Evolutionary conservation across 2,797 vertebrate species (phyloP), one percentile per base, ranked within the genome.

Genomic region (Xenops minutus): DNA sequence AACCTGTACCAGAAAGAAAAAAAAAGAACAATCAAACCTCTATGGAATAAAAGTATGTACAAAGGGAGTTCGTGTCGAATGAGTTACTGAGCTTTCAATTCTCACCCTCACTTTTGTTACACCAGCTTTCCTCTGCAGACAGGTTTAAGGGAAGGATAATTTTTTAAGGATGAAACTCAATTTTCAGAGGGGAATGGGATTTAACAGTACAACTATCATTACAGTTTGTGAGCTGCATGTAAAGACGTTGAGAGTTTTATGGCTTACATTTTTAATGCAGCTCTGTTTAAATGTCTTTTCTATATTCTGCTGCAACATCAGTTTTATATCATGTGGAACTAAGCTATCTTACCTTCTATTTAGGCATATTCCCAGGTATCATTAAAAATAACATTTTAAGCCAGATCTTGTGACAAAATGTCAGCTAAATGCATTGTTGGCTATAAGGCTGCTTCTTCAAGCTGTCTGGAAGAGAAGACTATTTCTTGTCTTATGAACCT

Each of bases 381-480:
- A 94, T 86, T 95, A 97, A 97, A 81, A 87, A 59, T 91, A 95
- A 94, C 59, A n/a, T 94, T 96, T 87, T 82, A 82, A 89, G 73
- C 24, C 22, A 63, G 55, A 63, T 92, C 63, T 54, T 51, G 37
- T 90, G 56, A 89, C 55, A 88, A 81, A 91, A 79, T 71, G 48
- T 59, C 63, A 64, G 27, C 23, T 86, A 82, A 93, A 61, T 80
- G 80, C 49, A 56, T 39, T 61, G 27, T 67, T 93, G 21, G 12
- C 78, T 90, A 22, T 82, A 69, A 72, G 23, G 30, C 27, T 72
- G 12, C 39, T 93, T 80, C 37, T 88, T 94, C 49, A 56, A 41
- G 46, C 19, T 83, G 88, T 72, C 24, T 83, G 19, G 51, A 81
- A 85, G 81, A 83, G 26, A 79, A 9, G n/a, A 6, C 79, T 77